Evolutionary conservation across 1,140 invertebrate genomes (phyloP).

Genomic region (Drosophila santomea): DNA sequence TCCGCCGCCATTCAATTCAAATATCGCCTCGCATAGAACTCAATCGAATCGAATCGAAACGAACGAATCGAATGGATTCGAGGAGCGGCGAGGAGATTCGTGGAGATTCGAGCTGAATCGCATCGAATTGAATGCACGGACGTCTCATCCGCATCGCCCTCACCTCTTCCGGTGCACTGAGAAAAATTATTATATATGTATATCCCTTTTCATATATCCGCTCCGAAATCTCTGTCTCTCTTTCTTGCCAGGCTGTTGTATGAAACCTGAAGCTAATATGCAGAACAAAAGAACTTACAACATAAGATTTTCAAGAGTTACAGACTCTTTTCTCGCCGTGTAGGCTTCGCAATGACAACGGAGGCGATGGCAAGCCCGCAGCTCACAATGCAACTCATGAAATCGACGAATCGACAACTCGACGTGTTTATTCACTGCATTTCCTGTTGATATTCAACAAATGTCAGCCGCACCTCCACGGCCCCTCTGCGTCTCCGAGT

Average conservation of each 20-base stretch:
- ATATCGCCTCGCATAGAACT: constrained; percentile 8
- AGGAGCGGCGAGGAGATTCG: background rate
- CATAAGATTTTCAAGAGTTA: background rate
- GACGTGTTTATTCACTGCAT: constrained; percentile 82
- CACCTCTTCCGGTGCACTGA: constrained; percentile 20
- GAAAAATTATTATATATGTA: background rate
- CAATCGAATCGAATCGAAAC: constrained; percentile 46
- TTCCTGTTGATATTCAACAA: constrained; percentile 83
- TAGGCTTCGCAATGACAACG: constrained; percentile 16
- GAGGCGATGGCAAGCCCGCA: constrained; percentile 25
- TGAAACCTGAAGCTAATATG: too few relatives aligned
- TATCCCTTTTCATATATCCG: too few relatives aligned
- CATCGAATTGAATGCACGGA: constrained; percentile 61
- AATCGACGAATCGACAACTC: constrained; percentile 53
- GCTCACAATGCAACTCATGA: constrained; percentile 46
- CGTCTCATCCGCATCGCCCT: constrained; percentile 10
- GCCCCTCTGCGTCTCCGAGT: background rate
- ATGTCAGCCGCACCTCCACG: constrained; percentile 37
- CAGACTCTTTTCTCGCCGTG: background rate
- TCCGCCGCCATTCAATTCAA: constrained; percentile 47
- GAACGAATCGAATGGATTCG: constrained; percentile 48
- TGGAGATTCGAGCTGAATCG: constrained; percentile 55
- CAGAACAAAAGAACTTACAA: too few relatives aligned
- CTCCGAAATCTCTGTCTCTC: too few relatives aligned
- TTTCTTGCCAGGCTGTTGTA: too few relatives aligned